Evolutionary conservation across 2,888 invertebrate species (phyloP), one percentile per base, ranked within the genome.

Genomic region (Drosophila austrosaltans): DNA sequence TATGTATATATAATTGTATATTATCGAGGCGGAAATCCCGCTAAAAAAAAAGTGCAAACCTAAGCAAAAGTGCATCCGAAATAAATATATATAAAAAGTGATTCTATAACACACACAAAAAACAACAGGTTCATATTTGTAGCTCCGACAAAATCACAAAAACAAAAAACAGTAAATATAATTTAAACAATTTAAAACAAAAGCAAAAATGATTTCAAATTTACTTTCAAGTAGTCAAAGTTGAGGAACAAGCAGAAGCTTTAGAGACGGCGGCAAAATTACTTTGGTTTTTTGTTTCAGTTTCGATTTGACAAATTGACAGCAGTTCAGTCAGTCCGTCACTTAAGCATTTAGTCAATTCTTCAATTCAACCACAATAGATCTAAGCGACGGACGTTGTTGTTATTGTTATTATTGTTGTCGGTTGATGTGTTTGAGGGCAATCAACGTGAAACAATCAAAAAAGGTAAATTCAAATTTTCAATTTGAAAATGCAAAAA

Each of bases 391-490:
- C 30, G 30, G 28, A 5, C 30, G 54, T 12, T 10, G n/a, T 22
- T 8, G 44, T 48, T 12, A 25, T 36, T 36, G 42, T 22, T n/a
- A 5, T 25, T 25, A 25, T 48, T 25, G 48, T 48, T 48, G 48
- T 22, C 48, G 48, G 48, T 48, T 48, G 48, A 71, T 63, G 39
- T 63, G 60, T 36, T 75, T 78, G 76, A 61, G 65, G 69, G 72
- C 72, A 76, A 78, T 81, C 78, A 70, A 56, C 63, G 42, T 32
- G 39, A 62, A 62, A 66, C 66, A 66, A 72, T 56, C 69, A 63
- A 71, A 69, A 82, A 67, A 81, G 87, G 82, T 83, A 76, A 86
- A 81, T 71, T 78, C 56, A 73, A 82, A 75, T 70, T 60, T 72
- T 72, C 25, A 67, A 42, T 65, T 67, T 72, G 48, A 63, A 69